Percentiles rank a stretch among this genome's conserved stretches.
phyloP scores from a whole-genome alignment of 2,888 invertebrate species.

The Iselma pallidipennis region DNA sequence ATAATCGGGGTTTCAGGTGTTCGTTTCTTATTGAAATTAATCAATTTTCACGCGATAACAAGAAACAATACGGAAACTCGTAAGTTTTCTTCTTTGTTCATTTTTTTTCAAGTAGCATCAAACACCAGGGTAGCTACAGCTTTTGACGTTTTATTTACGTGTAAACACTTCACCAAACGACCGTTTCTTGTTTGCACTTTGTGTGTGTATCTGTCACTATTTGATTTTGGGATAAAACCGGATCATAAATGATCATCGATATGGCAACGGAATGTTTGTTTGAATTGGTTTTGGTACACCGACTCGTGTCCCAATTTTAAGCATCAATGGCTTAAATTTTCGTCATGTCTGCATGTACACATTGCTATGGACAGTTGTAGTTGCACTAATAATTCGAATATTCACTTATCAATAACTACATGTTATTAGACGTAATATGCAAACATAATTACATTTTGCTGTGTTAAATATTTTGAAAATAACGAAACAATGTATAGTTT shows the following conservation, averaged over 20 bases:
- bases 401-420: neutral
- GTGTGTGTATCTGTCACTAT: neutral
- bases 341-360: neutral
- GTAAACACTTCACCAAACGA: conserved; percentile 6
- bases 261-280: neutral
- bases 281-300: conserved; percentile 8
- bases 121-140: no score
- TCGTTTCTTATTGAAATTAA: neutral
- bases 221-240: conserved; percentile 2
- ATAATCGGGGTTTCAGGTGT: neutral
- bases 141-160: conserved; percentile 2
- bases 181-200: conserved; percentile 8
- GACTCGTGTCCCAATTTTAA: conserved; percentile 7
- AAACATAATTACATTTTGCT: neutral
- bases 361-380: neutral
- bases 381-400: neutral
- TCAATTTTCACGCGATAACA: neutral
- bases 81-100: no score
- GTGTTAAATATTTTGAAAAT: no score
- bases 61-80: no score
- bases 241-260: conserved; percentile 6
- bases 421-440: neutral
- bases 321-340: conserved; percentile 1
- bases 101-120: no score
- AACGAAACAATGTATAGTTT: no score